Evolutionary conservation across 2,113 vertebrate genomes (phyloP), one percentile per base, ranked within the genome.

Genomic region (Tursiops truncatus): DNA sequence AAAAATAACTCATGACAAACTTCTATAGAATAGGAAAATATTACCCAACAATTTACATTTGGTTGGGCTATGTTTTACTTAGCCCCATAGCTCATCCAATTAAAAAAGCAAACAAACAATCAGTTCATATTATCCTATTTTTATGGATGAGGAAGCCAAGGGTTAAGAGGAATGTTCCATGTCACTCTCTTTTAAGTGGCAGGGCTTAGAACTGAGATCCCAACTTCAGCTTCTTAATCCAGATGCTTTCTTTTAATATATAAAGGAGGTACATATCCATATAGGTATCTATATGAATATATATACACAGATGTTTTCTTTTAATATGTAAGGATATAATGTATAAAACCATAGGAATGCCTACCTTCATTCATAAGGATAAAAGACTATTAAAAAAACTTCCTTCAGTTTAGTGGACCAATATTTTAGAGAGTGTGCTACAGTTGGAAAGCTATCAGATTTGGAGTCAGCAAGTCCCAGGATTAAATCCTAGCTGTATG

Each of bases 1-100:
- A 86, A 96, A 92, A 96, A n/a, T 21, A 96, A 95, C 41, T 73
- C 56, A 83, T 17, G 94, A 62, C 33, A 47, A 74, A 81, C 56
- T 87, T 38, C 20, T 71, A n/a, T 0, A 93, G 21, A 68, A 79
- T 9, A 44, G 8, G 41, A 87, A 89, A 89, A 85, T 13, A 60
- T 18, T 62, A 67, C 23, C 26, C 11, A 65, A 86, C n/a, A 71
- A 62, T 94, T 87, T 68, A 86, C 53, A 92, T 60, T 80, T 94
- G 85, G 77, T 6, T 38, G 25, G 31, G 28, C 62, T 93, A 65
- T 17, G 56, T 86, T 93, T 83, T 94, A 82, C 20, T 80, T 53
- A 70, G 41, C 44, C 26, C 36, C 65, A 67, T 62, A 65, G 26
- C 41, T 76, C 47, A 47, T 70, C 84, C 62, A 82, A 76, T 70